phyloP scores from a whole-genome alignment of 2,113 vertebrate genomes.

The Ceuthmochares aereus region DNA sequence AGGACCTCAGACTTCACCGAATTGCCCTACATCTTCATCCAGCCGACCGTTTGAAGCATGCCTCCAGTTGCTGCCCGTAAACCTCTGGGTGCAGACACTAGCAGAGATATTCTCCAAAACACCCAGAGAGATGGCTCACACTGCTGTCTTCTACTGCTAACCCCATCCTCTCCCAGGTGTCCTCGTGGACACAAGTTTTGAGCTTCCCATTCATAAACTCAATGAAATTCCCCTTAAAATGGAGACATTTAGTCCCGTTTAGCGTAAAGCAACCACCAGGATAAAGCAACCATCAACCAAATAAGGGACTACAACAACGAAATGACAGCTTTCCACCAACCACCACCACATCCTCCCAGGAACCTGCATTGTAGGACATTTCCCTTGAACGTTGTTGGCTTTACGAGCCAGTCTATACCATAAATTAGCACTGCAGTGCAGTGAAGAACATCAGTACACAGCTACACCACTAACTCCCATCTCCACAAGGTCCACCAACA shows the following conservation, averaged over 20 bases:
- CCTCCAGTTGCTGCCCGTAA: neutral
- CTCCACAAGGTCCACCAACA: neutral
- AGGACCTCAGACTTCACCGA: neutral
- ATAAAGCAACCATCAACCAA: neutral
- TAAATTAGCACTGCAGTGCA: neutral
- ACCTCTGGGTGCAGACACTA: neutral
- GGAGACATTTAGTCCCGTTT: accelerated
- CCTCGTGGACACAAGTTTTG: neutral
- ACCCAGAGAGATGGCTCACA: neutral
- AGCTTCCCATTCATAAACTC: neutral
- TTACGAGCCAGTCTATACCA: accelerated
- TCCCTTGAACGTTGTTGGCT: neutral
- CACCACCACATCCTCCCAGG: neutral
- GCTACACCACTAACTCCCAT: neutral
- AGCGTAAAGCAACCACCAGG: neutral
- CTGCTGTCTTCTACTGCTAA: neutral
- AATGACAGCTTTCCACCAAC: accelerated
- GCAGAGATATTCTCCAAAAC: neutral
- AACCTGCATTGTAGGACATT: accelerated
- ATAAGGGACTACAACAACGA: neutral
- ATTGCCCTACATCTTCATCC: accelerated
- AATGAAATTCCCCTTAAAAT: neutral
- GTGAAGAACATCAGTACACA: neutral
- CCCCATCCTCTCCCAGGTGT: accelerated
- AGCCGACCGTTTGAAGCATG: neutral